These are phyloP conservation scores for Drosophila pandora DNA, from an alignment of 1,140 invertebrate genomes.

Conservation along the genomic window DNA sequence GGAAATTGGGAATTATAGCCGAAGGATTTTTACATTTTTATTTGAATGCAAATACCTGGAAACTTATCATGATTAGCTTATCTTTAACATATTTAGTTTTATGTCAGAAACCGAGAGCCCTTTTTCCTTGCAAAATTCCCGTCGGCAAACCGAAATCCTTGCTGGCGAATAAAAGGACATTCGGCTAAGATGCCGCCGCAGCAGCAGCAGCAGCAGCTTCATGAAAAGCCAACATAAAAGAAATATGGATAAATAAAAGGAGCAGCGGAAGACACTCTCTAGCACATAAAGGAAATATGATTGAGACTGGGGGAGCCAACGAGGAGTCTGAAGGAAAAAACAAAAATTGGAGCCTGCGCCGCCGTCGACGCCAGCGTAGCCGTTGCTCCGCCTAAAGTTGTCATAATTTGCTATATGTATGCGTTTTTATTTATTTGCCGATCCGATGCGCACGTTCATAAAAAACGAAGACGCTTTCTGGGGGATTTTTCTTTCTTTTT, in stretches of 20 bases:
- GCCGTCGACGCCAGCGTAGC: constrained; percentile 31
- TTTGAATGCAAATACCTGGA: constrained; percentile 6
- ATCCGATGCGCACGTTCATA: constrained; percentile 61
- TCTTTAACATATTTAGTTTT: not conserved
- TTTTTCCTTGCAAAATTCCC: constrained; percentile 16
- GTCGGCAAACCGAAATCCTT: constrained; percentile 52
- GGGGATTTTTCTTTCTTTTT: constrained; percentile 18
- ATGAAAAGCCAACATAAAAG: constrained; percentile 40
- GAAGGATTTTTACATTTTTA: constrained; percentile 5
- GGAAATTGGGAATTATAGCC: constrained; percentile 8
- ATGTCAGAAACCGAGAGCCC: not conserved
- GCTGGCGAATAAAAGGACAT: constrained; percentile 47
- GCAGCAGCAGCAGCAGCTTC: constrained; percentile 3
- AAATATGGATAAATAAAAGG: constrained; percentile 75
- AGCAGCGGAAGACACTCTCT: constrained; percentile 21
- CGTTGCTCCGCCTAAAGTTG: constrained; percentile 82
- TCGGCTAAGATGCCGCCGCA: constrained; percentile 6
- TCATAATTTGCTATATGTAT: constrained; percentile 78
- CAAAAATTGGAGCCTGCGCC: constrained; percentile 33
- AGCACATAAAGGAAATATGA: constrained; percentile 65
- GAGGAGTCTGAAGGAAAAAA: constrained; percentile 32
- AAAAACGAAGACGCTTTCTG: constrained; percentile 50
- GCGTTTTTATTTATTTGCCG: constrained; percentile 77
- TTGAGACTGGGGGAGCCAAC: constrained; percentile 59
- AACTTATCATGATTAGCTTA: constrained; percentile 1